Evolutionary conservation across 2,113 vertebrate species (phyloP).

Genomic region (Tricholaema leucomelas): DNA sequence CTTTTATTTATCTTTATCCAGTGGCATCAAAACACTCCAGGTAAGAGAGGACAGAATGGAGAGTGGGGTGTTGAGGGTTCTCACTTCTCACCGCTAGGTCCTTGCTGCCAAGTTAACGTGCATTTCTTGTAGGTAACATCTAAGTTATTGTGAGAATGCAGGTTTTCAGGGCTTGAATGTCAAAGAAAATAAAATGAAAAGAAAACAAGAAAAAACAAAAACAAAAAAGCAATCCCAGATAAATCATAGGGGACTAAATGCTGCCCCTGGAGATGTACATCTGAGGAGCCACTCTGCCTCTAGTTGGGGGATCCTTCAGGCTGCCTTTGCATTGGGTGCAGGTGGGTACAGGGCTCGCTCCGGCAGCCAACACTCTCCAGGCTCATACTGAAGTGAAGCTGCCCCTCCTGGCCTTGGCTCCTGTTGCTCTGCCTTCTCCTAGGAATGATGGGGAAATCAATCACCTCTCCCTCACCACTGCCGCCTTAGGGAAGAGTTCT

Average conservation of each 20-base stretch:
- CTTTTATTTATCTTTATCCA: slow-evolving; percentile 62
- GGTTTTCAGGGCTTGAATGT: background rate
- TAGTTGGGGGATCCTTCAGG: background rate
- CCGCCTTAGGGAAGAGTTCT: background rate
- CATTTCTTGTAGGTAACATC: background rate
- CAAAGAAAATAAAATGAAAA: too few relatives aligned
- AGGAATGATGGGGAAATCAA: background rate
- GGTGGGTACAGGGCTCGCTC: background rate
- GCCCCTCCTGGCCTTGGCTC: background rate
- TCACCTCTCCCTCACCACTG: fast-evolving
- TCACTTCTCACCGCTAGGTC: background rate
- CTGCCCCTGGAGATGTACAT: background rate
- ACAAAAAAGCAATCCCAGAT: background rate
- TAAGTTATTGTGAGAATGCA: background rate
- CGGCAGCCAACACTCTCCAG: background rate
- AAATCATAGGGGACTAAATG: background rate
- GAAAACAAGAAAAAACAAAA: too few relatives aligned
- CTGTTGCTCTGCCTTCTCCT: background rate
- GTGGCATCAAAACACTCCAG: background rate
- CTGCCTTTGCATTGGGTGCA: background rate
- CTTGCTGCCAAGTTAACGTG: background rate
- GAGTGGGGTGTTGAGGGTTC: background rate
- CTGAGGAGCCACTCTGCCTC: background rate
- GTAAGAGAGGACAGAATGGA: background rate
- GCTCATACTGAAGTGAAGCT: background rate